Base-by-base conservation (phyloP, 2,888 invertebrate genomes). In the Cinara cedri region DNA sequence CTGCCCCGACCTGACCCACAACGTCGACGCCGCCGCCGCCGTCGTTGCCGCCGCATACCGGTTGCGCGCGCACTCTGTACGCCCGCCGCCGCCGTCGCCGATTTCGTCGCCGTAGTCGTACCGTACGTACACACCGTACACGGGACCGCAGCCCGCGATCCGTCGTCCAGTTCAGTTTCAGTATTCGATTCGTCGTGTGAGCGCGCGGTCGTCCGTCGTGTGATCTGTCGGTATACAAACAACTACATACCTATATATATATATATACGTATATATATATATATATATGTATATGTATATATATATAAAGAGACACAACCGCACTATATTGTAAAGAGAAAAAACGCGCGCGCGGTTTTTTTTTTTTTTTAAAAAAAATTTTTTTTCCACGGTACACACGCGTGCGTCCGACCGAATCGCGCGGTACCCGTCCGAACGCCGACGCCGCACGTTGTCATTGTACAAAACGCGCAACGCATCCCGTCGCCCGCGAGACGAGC, bases 121-220 rank as follows among this genome's bases (percentile, higher is more conserved):
- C 34, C 62, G 44, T 42, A 19, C 44, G 66, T 49, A 21, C 24
- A 1, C 21, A n/a, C 6, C 54, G 65, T 44, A 21, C 66, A 21
- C 66, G 24, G 42, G 42, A 34, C 34, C 66, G 55, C 34, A 34
- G 34, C 3, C 34, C 34, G 34, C 72, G 72, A 60, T 49, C 72
- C 26, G 72, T 26, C 72, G 72, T 51, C 62, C 62, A 62, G 72
- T 63, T 72, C 21, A 74, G 72, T 74, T 63, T 72, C 21, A 74
- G 72, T 74, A 63, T 63, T 74, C 72, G 72, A 51, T 42, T 63
- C 72, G 72, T 74, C 72, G 72, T 72, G 72, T 60, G 72, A 19
- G 60, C 62, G 72, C 72, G 62, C 72, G 72, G 6, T 74, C 51
- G 72, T 74, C 11, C 62, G 62, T 51, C 44, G 72, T 44, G 62